phyloP scores from a whole-genome alignment of 2,888 invertebrate genomes.

The Biston stratarius region DNA sequence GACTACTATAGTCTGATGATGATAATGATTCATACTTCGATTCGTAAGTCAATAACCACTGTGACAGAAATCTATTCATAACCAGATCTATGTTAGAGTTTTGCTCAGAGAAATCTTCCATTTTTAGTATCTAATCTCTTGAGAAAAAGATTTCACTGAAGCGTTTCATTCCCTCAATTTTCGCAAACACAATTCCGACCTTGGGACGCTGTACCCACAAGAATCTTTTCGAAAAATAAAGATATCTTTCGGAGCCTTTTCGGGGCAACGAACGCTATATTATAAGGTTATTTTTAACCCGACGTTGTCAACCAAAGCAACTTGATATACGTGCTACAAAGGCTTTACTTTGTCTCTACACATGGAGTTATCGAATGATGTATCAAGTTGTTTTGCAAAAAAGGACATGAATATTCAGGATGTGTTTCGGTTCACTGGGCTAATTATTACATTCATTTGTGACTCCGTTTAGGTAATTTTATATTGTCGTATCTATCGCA shows the following conservation, averaged over 20 bases:
- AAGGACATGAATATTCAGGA: conserved; percentile 10
- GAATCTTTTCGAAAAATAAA: conserved; percentile 35
- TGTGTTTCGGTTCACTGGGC: conserved; percentile 7
- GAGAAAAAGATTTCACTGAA: conserved; percentile 8
- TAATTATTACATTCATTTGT: conserved; percentile 5
- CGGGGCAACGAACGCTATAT: conserved; percentile 60
- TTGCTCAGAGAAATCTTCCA: background rate
- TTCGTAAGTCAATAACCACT: too few species aligned
- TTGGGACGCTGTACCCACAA: conserved; percentile 18
- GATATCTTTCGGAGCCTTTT: conserved; percentile 35
- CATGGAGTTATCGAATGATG: conserved; percentile 2
- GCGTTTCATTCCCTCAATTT: conserved; percentile 6
- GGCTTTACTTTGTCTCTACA: conserved; percentile 20
- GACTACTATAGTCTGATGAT: too few species aligned
- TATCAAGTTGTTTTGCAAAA: conserved; percentile 11
- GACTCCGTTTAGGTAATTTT: background rate
- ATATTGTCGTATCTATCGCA: background rate
- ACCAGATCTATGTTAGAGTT: background rate
- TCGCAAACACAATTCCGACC: conserved; percentile 21
- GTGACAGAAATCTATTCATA: too few species aligned
- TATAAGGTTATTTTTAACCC: conserved; percentile 57
- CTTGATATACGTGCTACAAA: conserved; percentile 31
- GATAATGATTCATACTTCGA: too few species aligned
- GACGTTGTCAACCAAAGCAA: conserved; percentile 49
- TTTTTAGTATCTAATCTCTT: conserved; percentile 4